A percentile compares a stretch with the other conserved stretches of the same genome.
phyloP scores from a whole-genome alignment of 2,888 invertebrate species.

The Iselma pallidipennis region DNA sequence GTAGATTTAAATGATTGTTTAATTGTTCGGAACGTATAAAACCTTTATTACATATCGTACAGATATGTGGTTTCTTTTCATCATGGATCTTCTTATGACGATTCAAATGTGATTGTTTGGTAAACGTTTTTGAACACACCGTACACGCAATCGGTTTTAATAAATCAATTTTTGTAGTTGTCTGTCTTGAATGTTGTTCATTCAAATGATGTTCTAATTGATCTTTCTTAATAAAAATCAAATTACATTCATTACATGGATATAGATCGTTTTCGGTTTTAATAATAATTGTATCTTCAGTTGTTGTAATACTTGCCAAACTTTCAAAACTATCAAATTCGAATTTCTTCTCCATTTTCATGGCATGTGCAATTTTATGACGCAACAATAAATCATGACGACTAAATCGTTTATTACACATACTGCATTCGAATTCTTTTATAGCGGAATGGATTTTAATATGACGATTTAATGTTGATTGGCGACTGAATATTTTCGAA shows the following conservation, averaged over 20 bases:
- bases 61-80: constrained; percentile 59
- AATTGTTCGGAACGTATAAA: constrained; percentile 64
- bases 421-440: constrained; percentile 45
- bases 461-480: constrained; percentile 51
- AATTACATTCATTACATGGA: constrained; percentile 34
- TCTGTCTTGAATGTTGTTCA: constrained; percentile 17
- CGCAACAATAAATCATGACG: constrained; percentile 46
- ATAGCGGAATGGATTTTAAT: constrained; percentile 45
- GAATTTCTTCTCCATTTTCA: constrained; percentile 42
- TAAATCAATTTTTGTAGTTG: constrained; percentile 32
- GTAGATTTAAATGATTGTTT: constrained; percentile 62
- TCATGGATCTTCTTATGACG: constrained; percentile 60
- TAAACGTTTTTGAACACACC: constrained; percentile 60
- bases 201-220: constrained; percentile 35
- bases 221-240: constrained; percentile 33
- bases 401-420: constrained; percentile 47
- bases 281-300: constrained; percentile 16
- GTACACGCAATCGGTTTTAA: constrained; percentile 49
- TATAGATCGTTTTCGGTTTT: constrained; percentile 32
- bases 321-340: constrained; percentile 30
- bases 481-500: constrained; percentile 55
- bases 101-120: constrained; percentile 59
- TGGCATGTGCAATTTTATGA: constrained; percentile 49
- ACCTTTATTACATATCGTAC: constrained; percentile 62
- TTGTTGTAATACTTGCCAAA: constrained; percentile 16